Evolutionary conservation across 1,140 invertebrate species (phyloP), one percentile per base, ranked within the genome.

Genomic region (Heliconius hewitsoni): DNA sequence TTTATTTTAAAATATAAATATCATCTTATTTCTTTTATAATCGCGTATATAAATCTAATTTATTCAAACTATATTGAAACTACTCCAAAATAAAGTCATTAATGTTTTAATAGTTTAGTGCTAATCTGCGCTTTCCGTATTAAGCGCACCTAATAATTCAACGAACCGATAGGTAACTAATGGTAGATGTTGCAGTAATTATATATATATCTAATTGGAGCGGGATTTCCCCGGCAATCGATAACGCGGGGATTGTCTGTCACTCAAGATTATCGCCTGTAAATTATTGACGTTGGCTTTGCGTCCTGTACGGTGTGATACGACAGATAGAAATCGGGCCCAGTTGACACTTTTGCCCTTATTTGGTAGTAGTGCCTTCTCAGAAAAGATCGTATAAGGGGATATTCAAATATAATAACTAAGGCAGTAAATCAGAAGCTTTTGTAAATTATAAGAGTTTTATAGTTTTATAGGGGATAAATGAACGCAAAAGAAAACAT

Each of bases 121-220:
- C 60, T 66, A 66, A 66, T 66, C 60, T 30, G 60, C 23, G 60
- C 60, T 66, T 66, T 66, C 23, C 27, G 60, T 30, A 66, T 30
- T 66, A 66, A 66, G 60, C 23, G 23, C 27, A 30, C 60, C 60
- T 66, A 66, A 66, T 66, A 66, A 66, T 66, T 60, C 23, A 66
- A 66, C 60, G 60, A 66, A 66, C 60, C 60, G 60, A 66, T 66
- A 66, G 27, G 23, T 66, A 66, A 66, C 60, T 66, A 66, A 66
- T 66, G 60, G 27, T 30, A 66, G 3, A 66, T 66, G 27, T 66
- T 23, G 60, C 60, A 66, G 27, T 30, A 66, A n/a, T 72, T 9
- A 72, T 72, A 72, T 72, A 72, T 72, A 72, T 39, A 72, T 72
- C 71, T 72, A 72, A 72, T 39, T 72, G 71, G 71, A 39, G 9